Evolutionary conservation across 2,797 vertebrate genomes (phyloP), one percentile per base, ranked within the genome.

Genomic region (Schizopygopsis pylzovi): DNA sequence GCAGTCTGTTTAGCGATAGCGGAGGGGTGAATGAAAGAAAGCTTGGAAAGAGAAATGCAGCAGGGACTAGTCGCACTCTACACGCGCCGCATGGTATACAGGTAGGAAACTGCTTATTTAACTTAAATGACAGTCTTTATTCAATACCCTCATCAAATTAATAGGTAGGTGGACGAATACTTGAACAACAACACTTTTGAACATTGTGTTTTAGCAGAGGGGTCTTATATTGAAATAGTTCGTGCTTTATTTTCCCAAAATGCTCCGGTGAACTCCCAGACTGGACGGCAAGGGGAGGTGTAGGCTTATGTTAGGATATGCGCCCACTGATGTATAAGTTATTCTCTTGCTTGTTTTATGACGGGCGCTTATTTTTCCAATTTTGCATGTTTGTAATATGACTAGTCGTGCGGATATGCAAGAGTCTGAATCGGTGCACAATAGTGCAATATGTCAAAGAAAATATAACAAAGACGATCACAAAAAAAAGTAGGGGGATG

Each of bases 11-110:
- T 87, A 90, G 91, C 87, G 90, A 87, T 39, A 56, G 90, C 85
- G 91, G 92, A 92, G 92, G 91, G 92, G 92, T 92, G 92, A 93
- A 89, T 91, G 90, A 91, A 85, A 91, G 90, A 91, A 91, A 92
- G 92, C 88, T 91, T 83, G 90, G 86, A 90, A 89, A 87, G 89
- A 92, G 90, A 79, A 72, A 89, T 73, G 86, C 88, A 82, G 88
- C 45, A 70, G 72, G 79, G 79, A 82, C 83, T 61, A 73, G 41
- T 59, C 70, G 18, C 77, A 77, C 56, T 41, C 85, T 43, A 43
- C 63, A 71, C 54, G 61, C 70, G 79, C 77, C 70, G 61, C 61
- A 63, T 61, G 79, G 56, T 45, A 52, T 61, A 37, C 85, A 88
- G 91, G 90, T 92, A 90, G 89, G 90, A 67, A 83, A 78, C 49